A percentile compares a stretch with the other conserved stretches of the same genome.
phyloP scores from a whole-genome alignment of 2,797 vertebrate genomes.

The Lateolabrax maculatus region DNA sequence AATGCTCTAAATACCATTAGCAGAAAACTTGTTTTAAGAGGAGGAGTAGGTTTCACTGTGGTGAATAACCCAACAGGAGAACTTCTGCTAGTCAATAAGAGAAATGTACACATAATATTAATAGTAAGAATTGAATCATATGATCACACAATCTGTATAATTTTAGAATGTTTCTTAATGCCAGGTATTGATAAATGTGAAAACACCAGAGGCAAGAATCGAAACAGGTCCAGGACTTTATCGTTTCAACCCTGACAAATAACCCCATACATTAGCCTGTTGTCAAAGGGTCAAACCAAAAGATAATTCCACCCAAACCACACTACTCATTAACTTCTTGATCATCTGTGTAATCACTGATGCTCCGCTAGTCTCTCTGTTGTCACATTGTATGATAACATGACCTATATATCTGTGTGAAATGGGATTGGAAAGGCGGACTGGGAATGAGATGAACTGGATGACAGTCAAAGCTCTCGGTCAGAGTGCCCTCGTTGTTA shows the following conservation, averaged over 20 bases:
- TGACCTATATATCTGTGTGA: constrained; percentile 72
- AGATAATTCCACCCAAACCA: constrained; percentile 38
- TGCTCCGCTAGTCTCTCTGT: constrained; percentile 38
- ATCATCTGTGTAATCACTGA: constrained; percentile 41
- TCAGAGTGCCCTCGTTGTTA: constrained; percentile 72
- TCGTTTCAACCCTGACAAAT: neutral
- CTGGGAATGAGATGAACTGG: constrained; percentile 71
- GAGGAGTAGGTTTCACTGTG: neutral
- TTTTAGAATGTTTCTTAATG: neutral
- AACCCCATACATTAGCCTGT: neutral
- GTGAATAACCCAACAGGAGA: neutral
- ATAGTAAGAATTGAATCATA: neutral
- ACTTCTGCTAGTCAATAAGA: neutral
- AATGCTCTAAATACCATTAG: constrained; percentile 23
- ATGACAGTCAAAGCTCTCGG: constrained; percentile 65
- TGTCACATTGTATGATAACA: constrained; percentile 61
- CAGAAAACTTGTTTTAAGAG: neutral
- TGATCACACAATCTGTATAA: neutral
- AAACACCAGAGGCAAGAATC: neutral
- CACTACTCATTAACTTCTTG: constrained; percentile 40
- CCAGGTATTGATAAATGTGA: neutral
- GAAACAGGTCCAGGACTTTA: neutral
- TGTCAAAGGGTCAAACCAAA: constrained; percentile 13
- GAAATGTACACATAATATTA: neutral
- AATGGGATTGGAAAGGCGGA: constrained; percentile 66